Evolutionary conservation across 2,797 vertebrate species (phyloP), one percentile per base, ranked within the genome.

Genomic region (Dendrocincla tyrannina): DNA sequence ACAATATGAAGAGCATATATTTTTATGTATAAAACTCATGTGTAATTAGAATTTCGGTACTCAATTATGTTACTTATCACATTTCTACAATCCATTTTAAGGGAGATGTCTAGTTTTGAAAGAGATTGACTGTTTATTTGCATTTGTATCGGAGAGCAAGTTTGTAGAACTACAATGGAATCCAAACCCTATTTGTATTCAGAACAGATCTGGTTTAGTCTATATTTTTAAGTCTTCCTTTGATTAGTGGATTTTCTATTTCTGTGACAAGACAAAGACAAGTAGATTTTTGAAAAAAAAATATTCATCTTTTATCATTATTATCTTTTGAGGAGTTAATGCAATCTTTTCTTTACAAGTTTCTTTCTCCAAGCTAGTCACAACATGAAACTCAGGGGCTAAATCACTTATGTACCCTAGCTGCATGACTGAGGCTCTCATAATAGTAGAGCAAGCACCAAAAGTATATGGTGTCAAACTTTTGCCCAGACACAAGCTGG

Each of bases 301-400:
- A 1, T 15, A 24, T 18, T 59, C 0, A 10, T 53, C 2, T 41
- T 52, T 19, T 33, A 2, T 30, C 81, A 8, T 44, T 44, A 23
- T 33, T 55, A 20, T 37, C 44, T 56, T 13, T 53, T 50, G 76
- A 50, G 12, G 22, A 22, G 39, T 69, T 69, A 52, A 63, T 83
- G 67, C 20, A 41, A 4, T 77, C 10, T 67, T 10, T 46, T 83
- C 11, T 44, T 70, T 80, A 20, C 24, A 19, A 37, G 17, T 18
- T 67, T 15, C 30, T 67, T 90, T 80, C 44, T 79, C 14, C 42
- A 47, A 11, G 28, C 22, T 66, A 59, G 23, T 81, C 20, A 55
- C 28, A 69, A 17, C 4, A 10, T 72, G 52, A 70, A 80, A 58
- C 42, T 70, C 13, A 1, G 5, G 11, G 17, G 4, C 18, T 41